These are phyloP conservation scores for Ophion obscuratus DNA, from an alignment of 2,888 invertebrate species.

Conservation along the genomic window DNA sequence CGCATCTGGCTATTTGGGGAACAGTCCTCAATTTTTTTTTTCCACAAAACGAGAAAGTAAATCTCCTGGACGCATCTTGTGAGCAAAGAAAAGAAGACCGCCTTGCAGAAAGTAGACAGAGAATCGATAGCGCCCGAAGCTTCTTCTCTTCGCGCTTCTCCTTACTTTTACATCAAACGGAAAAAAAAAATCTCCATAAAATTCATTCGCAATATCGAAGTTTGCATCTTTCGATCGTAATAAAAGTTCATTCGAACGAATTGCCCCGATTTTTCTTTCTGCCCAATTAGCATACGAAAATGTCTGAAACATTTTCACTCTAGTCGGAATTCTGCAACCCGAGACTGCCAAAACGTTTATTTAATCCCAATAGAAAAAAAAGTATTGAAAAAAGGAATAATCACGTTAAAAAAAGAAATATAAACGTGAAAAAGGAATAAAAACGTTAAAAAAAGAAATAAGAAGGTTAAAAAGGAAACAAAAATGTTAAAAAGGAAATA, in stretches of 20 bases:
- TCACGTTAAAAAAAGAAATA: no score
- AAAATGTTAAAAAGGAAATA: no score
- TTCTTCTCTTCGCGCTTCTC: slow-evolving; percentile 24
- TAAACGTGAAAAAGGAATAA: no score
- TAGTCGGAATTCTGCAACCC: no score
- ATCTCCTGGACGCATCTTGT: slow-evolving; percentile 20
- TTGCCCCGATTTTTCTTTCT: neutral
- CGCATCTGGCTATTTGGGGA: neutral
- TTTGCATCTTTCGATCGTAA: neutral
- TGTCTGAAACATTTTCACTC: no score
- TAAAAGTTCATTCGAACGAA: neutral
- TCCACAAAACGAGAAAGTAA: slow-evolving; percentile 13
- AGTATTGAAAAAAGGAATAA: no score
- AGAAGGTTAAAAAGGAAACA: no score
- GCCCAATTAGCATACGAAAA: neutral
- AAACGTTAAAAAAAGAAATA: no score
- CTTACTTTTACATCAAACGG: slow-evolving; percentile 28
- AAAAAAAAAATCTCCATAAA: neutral
- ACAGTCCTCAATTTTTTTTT: neutral
- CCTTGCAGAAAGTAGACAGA: slow-evolving; percentile 13
- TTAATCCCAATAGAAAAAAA: no score
- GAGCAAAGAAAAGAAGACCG: slow-evolving; percentile 24
- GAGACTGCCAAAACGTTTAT: no score
- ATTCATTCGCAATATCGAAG: neutral
- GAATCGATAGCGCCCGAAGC: slow-evolving; percentile 44